Base-by-base conservation (phyloP, 2,113 vertebrate species). In the Heterochromis multidens region DNA sequence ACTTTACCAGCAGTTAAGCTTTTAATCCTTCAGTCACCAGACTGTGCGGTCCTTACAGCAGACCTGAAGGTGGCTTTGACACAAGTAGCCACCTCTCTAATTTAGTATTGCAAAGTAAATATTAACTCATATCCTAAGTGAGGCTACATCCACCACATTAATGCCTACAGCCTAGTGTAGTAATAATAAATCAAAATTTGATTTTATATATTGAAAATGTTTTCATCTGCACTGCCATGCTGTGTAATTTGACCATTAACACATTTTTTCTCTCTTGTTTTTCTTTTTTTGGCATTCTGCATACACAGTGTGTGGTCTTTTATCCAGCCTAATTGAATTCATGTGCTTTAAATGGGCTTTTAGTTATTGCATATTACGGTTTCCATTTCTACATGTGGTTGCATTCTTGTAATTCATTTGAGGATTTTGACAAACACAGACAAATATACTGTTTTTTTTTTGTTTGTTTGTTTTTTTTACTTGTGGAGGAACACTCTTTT, bases 21-120 rank as follows among this genome's bases (percentile, higher is more conserved):
- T 89, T 90, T 91, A 91, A 94, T 93, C 81, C 85, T 84, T 52
- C 46, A 85, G 83, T 92, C 85, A 77, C 21, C 79, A 67, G 81
- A 78, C 27, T 10, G 43, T 25, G 61, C 61, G 10, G n/a, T 80
- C 82, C 56, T 33, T 25, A 10, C 65, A 82, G 70, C 61, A 23
- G 10, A 77, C 6, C 5, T 72, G 13, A 87, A 54, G 52, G 31
- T 83, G 79, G 78, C 54, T 7, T 23, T 59, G 63, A 76, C 80
- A 62, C 49, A 80, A 81, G 76, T 49, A 82, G 21, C 60, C 54
- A 79, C 52, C 31, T 81, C 23, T 58, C 21, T 78, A 31, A 54
- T 61, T 84, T 46, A 54, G 4, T 60, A 49, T 62, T 76, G 12
- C 33, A 16, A 1, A 57, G 16, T 54, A 21, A 49, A 58, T 43